phyloP scores from a whole-genome alignment of 1,140 invertebrate species.

The Aricia agestis region DNA sequence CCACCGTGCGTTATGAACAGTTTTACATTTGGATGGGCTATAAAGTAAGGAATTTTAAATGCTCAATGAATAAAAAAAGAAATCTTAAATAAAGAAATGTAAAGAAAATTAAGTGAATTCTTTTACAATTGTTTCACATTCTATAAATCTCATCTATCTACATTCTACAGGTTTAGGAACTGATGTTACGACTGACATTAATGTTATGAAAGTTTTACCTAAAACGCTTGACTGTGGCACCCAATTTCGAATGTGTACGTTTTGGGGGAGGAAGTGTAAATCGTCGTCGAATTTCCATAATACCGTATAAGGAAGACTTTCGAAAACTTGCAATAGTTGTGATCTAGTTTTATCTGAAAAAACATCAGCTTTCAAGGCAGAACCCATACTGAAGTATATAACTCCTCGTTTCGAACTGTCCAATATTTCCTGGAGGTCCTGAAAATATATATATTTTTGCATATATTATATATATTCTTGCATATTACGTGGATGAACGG shows the following conservation, averaged over 20 bases:
- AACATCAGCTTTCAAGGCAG: conserved; percentile 47
- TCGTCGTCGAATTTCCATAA: conserved; percentile 75
- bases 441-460: conserved; percentile 22
- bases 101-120: no score
- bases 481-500: no score
- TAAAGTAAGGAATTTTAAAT: no score
- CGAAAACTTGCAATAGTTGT: conserved; percentile 36
- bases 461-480: no score
- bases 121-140: no score
- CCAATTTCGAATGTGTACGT: conserved; percentile 78
- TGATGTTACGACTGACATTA: neutral
- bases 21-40: conserved; percentile 51
- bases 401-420: conserved; percentile 67
- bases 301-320: conserved; percentile 45
- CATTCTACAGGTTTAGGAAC: no score
- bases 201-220: conserved; percentile 35
- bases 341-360: conserved; percentile 36
- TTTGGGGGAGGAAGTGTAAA: conserved; percentile 54
- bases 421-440: conserved; percentile 67
- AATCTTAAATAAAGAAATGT: no score
- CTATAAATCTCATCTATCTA: no score
- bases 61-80: no score
- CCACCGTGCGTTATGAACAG: conserved; percentile 82
- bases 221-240: conserved; percentile 80
- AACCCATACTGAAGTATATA: conserved; percentile 77